Evolutionary conservation across 2,797 vertebrate species (phyloP).

Genomic region (Esox lucius): DNA sequence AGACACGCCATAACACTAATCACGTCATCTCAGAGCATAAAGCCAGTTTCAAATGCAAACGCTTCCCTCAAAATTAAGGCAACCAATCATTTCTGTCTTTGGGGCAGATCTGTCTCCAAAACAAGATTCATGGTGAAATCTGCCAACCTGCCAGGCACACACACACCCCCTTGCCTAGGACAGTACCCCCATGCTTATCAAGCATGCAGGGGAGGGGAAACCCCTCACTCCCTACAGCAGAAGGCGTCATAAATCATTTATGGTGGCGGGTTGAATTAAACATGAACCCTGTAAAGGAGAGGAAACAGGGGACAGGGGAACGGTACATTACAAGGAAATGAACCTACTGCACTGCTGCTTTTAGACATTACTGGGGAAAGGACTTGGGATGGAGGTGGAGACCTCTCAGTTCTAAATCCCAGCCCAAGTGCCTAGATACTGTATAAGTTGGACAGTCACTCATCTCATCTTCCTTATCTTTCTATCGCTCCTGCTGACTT

Average conservation of each 20-base stretch:
- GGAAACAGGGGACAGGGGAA: neutral
- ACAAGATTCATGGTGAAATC: no score
- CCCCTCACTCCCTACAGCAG: neutral
- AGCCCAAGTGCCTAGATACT: constrained; percentile 34
- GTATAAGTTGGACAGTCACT: constrained; percentile 32
- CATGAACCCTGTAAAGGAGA: neutral
- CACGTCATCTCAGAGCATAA: no score
- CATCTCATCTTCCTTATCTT: neutral
- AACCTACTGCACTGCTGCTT: neutral
- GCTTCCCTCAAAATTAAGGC: no score
- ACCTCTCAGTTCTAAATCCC: neutral
- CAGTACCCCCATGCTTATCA: neutral
- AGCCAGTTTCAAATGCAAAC: no score
- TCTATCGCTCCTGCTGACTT: neutral
- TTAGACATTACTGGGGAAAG: neutral
- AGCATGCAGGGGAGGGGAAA: neutral
- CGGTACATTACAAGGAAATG: neutral
- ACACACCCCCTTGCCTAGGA: neutral
- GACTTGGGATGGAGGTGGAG: neutral
- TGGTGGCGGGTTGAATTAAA: constrained; percentile 15
- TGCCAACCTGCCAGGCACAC: no score
- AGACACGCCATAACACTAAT: no score
- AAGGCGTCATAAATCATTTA: constrained; percentile 21
- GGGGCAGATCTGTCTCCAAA: no score
- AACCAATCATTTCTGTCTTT: no score